phyloP scores from a whole-genome alignment of 1,140 invertebrate genomes.

The Periplaneta americana region DNA sequence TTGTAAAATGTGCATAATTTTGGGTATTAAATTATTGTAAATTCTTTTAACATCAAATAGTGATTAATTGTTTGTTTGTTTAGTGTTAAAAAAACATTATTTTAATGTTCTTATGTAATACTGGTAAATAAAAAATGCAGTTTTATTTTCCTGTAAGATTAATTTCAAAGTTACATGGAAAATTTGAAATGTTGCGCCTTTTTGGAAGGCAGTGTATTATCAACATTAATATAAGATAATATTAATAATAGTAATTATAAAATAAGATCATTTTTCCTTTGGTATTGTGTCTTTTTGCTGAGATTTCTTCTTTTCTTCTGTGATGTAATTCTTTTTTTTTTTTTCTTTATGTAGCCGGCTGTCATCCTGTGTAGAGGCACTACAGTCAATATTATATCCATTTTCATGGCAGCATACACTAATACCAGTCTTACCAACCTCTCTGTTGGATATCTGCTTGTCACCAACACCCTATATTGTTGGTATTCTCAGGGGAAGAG shows the following conservation, averaged over 20 bases:
- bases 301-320: background rate
- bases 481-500: constrained; percentile 52
- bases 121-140: no score
- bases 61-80: no score
- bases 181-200: no score
- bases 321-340: constrained; percentile 11
- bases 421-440: constrained; percentile 64
- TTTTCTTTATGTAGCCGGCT: constrained; percentile 51
- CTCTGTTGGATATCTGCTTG: constrained; percentile 62
- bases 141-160: no score
- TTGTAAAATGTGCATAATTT: no score
- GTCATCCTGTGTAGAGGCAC: constrained; percentile 65
- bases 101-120: no score
- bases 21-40: no score
- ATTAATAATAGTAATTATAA: background rate
- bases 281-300: background rate
- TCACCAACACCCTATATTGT: constrained; percentile 71
- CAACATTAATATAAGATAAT: no score
- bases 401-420: constrained; percentile 77
- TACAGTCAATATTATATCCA: constrained; percentile 70
- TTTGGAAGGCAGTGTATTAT: no score
- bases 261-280: background rate
- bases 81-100: no score
- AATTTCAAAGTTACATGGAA: no score
- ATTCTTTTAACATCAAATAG: no score